These are phyloP conservation scores for Anas bahamensis DNA, from an alignment of 2,797 vertebrate species.

Conservation along the genomic window DNA sequence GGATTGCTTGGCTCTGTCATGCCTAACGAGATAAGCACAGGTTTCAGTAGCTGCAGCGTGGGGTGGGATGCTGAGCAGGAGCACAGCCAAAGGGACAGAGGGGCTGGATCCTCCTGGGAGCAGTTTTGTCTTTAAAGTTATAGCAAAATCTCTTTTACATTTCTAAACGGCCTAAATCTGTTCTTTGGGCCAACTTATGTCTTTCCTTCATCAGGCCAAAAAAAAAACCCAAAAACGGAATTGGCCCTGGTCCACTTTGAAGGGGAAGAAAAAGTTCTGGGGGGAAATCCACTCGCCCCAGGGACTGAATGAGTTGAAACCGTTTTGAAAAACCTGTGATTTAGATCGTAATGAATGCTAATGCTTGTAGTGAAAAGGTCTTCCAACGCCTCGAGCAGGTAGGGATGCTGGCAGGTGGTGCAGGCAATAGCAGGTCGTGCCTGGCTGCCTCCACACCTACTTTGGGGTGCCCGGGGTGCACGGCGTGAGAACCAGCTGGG, in stretches of 20 bases:
- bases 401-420: background rate
- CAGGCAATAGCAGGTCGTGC: background rate
- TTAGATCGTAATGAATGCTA: conserved; percentile 35
- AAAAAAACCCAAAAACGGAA: background rate
- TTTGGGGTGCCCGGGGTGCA: background rate
- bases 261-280: conserved; percentile 25
- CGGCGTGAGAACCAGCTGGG: background rate
- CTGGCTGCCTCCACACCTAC: background rate
- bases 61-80: background rate
- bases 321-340: conserved; percentile 5
- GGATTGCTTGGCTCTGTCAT: conserved; percentile 2
- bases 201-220: background rate
- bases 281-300: conserved; percentile 49
- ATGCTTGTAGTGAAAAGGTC: conserved; percentile 6
- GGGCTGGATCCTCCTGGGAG: background rate
- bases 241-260: background rate
- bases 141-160: background rate
- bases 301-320: conserved; percentile 14
- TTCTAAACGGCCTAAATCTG: background rate
- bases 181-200: background rate
- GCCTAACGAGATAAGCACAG: background rate
- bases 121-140: background rate
- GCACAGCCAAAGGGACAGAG: background rate
- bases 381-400: background rate
- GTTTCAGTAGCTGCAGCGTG: background rate